Evolutionary conservation across 2,113 vertebrate species (phyloP).

Genomic region (Paramormyrops kingsleyae): DNA sequence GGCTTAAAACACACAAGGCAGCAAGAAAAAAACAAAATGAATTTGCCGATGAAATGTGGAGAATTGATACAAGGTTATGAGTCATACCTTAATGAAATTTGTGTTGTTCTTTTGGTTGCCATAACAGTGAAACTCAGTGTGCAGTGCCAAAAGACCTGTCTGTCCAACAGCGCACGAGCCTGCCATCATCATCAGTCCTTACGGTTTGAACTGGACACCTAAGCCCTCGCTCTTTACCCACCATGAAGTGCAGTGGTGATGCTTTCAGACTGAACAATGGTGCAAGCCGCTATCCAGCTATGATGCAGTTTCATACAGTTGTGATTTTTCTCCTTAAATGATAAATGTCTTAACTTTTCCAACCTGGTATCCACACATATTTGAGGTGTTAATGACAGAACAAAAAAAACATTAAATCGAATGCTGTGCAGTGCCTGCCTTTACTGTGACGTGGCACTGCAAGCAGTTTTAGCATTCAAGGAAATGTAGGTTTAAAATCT

Average conservation of each 20-base stretch:
- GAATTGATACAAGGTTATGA: not conserved
- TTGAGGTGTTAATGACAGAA: not conserved
- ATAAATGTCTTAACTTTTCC: not conserved
- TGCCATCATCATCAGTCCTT: not conserved
- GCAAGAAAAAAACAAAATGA: not conserved
- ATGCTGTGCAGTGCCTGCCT: not conserved
- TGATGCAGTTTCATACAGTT: not conserved
- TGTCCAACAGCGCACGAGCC: not conserved
- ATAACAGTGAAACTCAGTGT: not conserved
- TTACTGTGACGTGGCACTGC: not conserved
- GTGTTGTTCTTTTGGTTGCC: not conserved
- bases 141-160: constrained; percentile 2
- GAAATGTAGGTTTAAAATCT: not conserved
- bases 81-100: not conserved
- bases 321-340: not conserved
- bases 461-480: not conserved
- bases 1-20: not conserved
- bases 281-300: not conserved
- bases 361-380: not conserved
- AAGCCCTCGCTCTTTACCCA: not conserved
- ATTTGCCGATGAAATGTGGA: not conserved
- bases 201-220: not conserved
- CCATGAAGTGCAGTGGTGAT: not conserved
- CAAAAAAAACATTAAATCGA: not conserved
- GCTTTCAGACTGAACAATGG: not conserved